Conservation (phyloP, 2,113 vertebrate genomes). For the Daboia siamensis region DNA sequence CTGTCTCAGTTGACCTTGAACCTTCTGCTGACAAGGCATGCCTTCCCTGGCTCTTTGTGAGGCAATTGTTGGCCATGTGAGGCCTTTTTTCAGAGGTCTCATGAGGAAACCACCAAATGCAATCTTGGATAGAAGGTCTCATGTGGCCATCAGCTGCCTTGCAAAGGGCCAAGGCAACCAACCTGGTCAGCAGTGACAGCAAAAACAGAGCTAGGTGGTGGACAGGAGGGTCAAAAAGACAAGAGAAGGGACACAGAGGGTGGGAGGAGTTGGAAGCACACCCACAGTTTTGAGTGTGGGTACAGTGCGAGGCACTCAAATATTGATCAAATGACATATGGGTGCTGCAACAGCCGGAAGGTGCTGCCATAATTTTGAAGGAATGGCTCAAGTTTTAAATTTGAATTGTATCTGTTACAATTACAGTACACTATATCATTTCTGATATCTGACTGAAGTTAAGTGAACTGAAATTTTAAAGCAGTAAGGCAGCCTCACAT, state of each 20-base stretch:
- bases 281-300: background rate
- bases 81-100: background rate
- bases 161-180: background rate
- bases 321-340: background rate
- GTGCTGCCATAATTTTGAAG: background rate
- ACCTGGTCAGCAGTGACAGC: background rate
- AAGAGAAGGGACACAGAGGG: background rate
- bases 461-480: background rate
- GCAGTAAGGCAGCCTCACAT: background rate
- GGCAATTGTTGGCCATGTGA: background rate
- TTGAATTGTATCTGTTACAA: background rate
- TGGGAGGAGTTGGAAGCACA: background rate
- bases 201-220: background rate
- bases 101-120: background rate
- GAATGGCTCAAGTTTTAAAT: background rate
- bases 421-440: background rate
- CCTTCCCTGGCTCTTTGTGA: background rate
- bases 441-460: background rate
- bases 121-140: background rate
- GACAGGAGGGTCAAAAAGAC: background rate
- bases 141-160: background rate
- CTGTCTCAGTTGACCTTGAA: background rate
- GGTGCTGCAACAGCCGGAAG: background rate
- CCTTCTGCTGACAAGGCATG: background rate
- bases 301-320: background rate